phyloP scores from a whole-genome alignment of 1,140 invertebrate species.

The Drosophila lowei region DNA sequence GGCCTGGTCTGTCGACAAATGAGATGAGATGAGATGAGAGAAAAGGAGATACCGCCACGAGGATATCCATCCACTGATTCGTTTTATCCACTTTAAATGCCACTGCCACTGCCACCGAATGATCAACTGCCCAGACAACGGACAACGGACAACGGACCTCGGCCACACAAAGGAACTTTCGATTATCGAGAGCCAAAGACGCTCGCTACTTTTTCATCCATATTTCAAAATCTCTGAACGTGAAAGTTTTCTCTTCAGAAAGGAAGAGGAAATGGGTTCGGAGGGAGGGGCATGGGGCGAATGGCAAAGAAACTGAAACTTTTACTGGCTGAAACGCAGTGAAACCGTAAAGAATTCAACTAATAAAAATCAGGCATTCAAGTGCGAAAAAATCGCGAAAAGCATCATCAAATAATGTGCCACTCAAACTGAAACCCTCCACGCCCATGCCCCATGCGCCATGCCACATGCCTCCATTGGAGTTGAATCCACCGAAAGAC shows the following conservation, averaged over 20 bases:
- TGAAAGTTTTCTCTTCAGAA: conserved; percentile 38
- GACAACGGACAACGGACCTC: background rate
- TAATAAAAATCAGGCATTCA: conserved; percentile 83
- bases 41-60: conserved; percentile 10
- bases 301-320: conserved; percentile 71
- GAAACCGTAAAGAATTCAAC: conserved; percentile 81
- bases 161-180: conserved; percentile 36
- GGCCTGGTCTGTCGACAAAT: background rate
- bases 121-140: conserved; percentile 45
- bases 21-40: conserved; percentile 35
- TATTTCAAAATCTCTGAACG: conserved; percentile 71
- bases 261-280: background rate
- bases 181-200: conserved; percentile 43
- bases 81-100: conserved; percentile 2
- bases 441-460: conserved; percentile 17
- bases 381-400: conserved; percentile 83
- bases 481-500: conserved; percentile 58
- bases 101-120: conserved; percentile 18
- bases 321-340: conserved; percentile 42
- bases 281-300: background rate
- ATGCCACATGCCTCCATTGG: conserved; percentile 8
- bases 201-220: conserved; percentile 42
- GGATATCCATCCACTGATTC: conserved; percentile 7
- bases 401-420: conserved; percentile 82
- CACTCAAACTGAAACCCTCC: conserved; percentile 65